phyloP scores from a whole-genome alignment of 2,888 invertebrate species.

The Drosophila monieri region DNA sequence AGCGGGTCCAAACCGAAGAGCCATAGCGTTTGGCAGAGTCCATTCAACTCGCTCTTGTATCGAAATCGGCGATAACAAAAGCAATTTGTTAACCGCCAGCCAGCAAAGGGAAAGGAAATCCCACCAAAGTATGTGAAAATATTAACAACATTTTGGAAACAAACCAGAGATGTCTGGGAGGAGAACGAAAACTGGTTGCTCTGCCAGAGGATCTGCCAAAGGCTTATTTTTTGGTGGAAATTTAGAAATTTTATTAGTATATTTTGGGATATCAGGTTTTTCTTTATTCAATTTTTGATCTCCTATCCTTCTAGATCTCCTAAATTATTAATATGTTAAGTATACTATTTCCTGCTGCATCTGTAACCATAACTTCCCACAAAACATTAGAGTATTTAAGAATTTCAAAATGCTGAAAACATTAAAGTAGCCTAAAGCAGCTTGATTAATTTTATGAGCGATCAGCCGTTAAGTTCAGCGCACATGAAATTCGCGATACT shows the following conservation, averaged over 20 bases:
- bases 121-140: constrained; percentile 78
- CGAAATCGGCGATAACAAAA: constrained; percentile 77
- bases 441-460: constrained; percentile 84
- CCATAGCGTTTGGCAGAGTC: constrained; percentile 47
- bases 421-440: constrained; percentile 81
- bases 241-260: background rate
- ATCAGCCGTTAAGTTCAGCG: constrained; percentile 84
- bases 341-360: no score
- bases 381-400: constrained; percentile 18
- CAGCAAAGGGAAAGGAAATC: constrained; percentile 67
- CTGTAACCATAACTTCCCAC: background rate
- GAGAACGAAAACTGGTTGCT: constrained; percentile 20
- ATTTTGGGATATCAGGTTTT: no score
- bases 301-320: no score
- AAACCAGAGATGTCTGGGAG: constrained; percentile 12
- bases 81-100: constrained; percentile 71
- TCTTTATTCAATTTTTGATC: no score
- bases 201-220: background rate
- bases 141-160: constrained; percentile 60
- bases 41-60: constrained; percentile 69
- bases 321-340: no score
- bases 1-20: constrained; percentile 11
- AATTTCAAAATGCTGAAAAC: constrained; percentile 47
- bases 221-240: background rate
- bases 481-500: constrained; percentile 73